Evolutionary conservation across 2,888 invertebrate species (phyloP).

Genomic region (Octonoba sinensis): DNA sequence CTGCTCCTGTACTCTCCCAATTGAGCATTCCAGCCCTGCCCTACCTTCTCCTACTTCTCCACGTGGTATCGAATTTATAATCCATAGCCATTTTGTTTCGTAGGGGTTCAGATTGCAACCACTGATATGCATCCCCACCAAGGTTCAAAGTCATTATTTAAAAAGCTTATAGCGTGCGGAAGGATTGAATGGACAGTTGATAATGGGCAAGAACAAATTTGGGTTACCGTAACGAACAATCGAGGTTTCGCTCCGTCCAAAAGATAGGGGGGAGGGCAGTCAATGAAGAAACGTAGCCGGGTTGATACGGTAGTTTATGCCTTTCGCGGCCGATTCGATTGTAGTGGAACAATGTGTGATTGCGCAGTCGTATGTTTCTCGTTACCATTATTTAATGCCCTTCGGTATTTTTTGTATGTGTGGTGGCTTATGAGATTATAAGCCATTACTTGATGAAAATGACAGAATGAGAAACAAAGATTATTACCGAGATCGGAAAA

Average conservation of each 20-base stretch:
- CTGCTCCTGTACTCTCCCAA: no score
- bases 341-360: constrained; percentile 21
- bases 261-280: constrained; percentile 12
- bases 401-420: no score
- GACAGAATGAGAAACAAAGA: no score
- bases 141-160: constrained; percentile 36
- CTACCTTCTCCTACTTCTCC: no score
- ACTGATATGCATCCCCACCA: neutral
- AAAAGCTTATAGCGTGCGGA: constrained; percentile 23
- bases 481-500: no score
- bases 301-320: neutral
- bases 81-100: constrained; percentile 27
- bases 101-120: neutral
- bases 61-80: neutral
- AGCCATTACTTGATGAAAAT: no score
- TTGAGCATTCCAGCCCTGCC: no score
- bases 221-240: constrained; percentile 41
- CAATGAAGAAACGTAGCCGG: neutral
- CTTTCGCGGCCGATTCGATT: constrained; percentile 26
- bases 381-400: neutral
- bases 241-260: neutral
- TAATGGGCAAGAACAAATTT: constrained; percentile 28
- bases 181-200: constrained; percentile 22
- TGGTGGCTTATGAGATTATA: no score
- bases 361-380: neutral